A percentile compares a stretch with the other conserved stretches of the same genome.
phyloP scores from a whole-genome alignment of 2,113 vertebrate genomes.

The Pollachius pollachius region DNA sequence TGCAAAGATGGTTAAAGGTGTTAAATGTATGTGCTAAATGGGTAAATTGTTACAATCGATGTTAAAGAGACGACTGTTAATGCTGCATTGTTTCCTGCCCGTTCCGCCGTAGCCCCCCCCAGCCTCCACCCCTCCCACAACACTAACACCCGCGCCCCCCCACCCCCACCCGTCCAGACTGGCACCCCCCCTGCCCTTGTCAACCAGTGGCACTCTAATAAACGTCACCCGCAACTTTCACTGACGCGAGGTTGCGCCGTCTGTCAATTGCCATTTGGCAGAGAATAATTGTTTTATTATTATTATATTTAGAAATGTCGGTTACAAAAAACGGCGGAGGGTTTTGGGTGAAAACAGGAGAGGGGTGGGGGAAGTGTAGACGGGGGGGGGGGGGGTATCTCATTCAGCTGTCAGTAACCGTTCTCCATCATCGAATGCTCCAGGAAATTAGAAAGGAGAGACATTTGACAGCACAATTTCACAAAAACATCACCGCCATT shows the following conservation, averaged over 20 bases:
- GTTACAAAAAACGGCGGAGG: slow-evolving; percentile 10
- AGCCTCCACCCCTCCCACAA: no score
- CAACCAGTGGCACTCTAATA: slow-evolving; percentile 44
- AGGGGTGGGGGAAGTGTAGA: slow-evolving; percentile 21
- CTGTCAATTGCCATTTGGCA: slow-evolving; percentile 61
- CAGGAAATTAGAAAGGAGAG: slow-evolving; percentile 74
- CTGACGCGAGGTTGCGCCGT: slow-evolving; percentile 39
- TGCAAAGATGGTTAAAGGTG: no score
- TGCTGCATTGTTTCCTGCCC: no score
- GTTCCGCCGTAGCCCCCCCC: no score
- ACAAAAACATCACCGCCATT: slow-evolving; percentile 64
- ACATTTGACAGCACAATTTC: slow-evolving; percentile 76
- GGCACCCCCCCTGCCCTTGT: not conserved
- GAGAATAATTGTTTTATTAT: slow-evolving; percentile 64
- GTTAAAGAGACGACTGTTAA: no score
- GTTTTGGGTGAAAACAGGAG: slow-evolving; percentile 3
- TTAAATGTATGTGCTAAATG: no score
- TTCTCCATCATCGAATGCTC: slow-evolving; percentile 67
- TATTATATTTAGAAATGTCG: slow-evolving; percentile 57
- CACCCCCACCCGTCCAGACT: no score
- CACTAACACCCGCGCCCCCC: no score
- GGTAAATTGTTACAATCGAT: no score
- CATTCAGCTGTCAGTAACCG: slow-evolving; percentile 62
- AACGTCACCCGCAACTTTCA: slow-evolving; percentile 34
- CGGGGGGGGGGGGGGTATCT: slow-evolving; percentile 43